phyloP scores from a whole-genome alignment of 2,113 vertebrate genomes.

The Gymnogyps californianus region DNA sequence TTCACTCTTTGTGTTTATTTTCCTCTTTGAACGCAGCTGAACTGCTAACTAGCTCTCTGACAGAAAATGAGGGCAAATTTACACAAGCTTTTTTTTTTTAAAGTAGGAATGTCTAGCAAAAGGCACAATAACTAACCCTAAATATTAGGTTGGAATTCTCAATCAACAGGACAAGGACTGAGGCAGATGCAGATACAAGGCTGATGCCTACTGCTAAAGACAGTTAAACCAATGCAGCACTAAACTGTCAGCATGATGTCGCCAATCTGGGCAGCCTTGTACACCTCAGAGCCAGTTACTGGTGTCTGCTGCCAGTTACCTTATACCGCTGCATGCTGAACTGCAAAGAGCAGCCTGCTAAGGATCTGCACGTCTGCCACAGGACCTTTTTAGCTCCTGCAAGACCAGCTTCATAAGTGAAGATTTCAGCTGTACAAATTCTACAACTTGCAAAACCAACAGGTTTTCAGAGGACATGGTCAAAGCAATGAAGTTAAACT shows the following conservation, averaged over 20 bases:
- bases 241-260: neutral
- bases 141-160: neutral
- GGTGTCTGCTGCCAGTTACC: neutral
- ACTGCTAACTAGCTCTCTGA: neutral
- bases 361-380: fast-evolving
- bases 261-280: neutral
- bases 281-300: neutral
- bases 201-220: neutral
- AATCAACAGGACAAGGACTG: neutral
- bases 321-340: fast-evolving
- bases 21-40: neutral
- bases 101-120: neutral
- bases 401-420: neutral
- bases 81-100: neutral
- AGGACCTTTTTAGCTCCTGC: neutral
- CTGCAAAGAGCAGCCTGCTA: neutral
- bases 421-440: neutral
- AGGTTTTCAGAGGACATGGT: neutral
- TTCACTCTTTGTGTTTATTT: neutral
- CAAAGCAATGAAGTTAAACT: neutral
- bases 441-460: neutral
- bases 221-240: neutral
- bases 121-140: neutral
- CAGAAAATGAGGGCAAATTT: neutral
- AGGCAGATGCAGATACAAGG: neutral